phyloP scores from a whole-genome alignment of 2,888 invertebrate genomes.

The Drosophila imparisetae region DNA sequence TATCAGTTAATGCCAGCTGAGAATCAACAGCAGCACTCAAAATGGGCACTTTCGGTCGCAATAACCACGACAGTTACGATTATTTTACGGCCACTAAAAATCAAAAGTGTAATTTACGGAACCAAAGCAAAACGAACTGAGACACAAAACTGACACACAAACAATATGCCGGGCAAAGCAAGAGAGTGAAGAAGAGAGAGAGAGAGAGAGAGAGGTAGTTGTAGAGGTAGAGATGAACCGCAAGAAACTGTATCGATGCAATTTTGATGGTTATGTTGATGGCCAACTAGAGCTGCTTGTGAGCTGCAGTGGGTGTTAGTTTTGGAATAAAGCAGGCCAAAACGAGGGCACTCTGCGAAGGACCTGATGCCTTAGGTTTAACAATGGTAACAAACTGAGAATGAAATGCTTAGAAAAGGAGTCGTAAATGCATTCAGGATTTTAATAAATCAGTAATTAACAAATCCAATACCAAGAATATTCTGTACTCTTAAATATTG shows the following conservation, averaged over 20 bases:
- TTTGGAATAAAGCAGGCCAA: conserved; percentile 4
- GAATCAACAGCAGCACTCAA: conserved; percentile 67
- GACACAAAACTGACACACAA: conserved; percentile 36
- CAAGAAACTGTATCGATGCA: conserved; percentile 34
- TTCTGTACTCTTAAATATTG: background rate
- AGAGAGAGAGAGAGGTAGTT: background rate
- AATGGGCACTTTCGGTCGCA: conserved; percentile 85
- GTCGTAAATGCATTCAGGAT: background rate
- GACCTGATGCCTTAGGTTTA: background rate
- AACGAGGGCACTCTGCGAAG: conserved; percentile 2
- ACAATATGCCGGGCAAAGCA: conserved; percentile 9
- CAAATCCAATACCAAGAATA: background rate
- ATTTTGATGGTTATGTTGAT: conserved; percentile 24
- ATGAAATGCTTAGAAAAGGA: background rate
- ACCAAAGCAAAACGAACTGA: conserved; percentile 67
- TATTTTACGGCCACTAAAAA: conserved; percentile 85
- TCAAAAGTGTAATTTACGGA: conserved; percentile 85
- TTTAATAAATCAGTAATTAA: background rate
- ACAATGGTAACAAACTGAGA: background rate
- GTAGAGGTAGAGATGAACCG: conserved; percentile 4
- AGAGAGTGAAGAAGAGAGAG: background rate
- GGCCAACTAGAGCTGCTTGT: conserved; percentile 8
- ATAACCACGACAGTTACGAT: conserved; percentile 85
- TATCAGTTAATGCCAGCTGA: conserved; percentile 72
- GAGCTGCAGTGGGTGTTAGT: conserved; percentile 8